A percentile compares a stretch with the other conserved stretches of the same genome.
These are phyloP conservation scores for Eupleurogrammus muticus DNA, from an alignment of 2,797 vertebrate genomes.

Conservation along the genomic window DNA sequence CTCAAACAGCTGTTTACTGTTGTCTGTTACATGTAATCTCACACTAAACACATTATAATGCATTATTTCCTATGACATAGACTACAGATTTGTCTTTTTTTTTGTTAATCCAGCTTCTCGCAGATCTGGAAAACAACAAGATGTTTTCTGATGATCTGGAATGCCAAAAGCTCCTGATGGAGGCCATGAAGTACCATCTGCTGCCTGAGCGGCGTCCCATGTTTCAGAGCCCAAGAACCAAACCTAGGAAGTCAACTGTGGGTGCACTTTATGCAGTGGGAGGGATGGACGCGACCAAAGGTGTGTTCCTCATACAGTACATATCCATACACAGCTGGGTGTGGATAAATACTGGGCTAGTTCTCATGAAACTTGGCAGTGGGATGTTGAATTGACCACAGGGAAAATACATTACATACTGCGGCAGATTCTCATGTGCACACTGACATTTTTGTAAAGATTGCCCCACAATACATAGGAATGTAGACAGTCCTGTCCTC, in stretches of 20 bases:
- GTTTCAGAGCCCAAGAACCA: slow-evolving; percentile 97
- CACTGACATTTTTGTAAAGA: too few species aligned
- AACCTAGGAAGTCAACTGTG: slow-evolving; percentile 97
- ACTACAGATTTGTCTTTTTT: too few species aligned
- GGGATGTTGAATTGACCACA: too few species aligned
- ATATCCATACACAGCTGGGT: neutral
- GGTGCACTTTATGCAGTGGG: slow-evolving; percentile 96
- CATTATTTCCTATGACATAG: neutral
- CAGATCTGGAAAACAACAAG: slow-evolving; percentile 96
- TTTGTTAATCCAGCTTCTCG: slow-evolving; percentile 87
- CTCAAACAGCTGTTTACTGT: neutral
- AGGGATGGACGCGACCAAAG: slow-evolving; percentile 96
- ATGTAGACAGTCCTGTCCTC: too few species aligned
- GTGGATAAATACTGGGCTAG: neutral
- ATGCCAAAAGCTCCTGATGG: slow-evolving; percentile 97
- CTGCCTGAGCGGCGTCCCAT: slow-evolving; percentile 93
- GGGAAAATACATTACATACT: too few species aligned
- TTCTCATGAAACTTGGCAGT: too few species aligned
- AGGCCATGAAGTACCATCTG: slow-evolving; percentile 99
- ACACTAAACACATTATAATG: slow-evolving; percentile 3
- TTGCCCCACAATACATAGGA: too few species aligned
- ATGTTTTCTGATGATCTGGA: slow-evolving; percentile 96
- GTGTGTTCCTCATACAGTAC: slow-evolving; percentile 61
- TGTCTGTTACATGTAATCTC: too few species aligned
- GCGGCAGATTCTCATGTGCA: too few species aligned